Evolutionary conservation across 2,888 invertebrate genomes (phyloP), one percentile per base, ranked within the genome.

Genomic region (Dicycla oo): DNA sequence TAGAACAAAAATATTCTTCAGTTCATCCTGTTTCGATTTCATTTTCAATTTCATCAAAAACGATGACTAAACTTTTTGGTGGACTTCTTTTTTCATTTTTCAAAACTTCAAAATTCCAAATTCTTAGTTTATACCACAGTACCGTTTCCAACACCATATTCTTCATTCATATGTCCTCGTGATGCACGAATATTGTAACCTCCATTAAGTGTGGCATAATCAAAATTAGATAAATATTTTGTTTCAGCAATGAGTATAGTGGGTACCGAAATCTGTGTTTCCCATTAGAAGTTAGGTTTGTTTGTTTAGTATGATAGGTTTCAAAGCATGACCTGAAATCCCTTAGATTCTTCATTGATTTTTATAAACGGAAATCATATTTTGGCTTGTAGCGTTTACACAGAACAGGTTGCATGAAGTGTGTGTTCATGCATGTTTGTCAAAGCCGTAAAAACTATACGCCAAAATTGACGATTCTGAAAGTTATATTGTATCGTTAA

Each of bases 211-310:
- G 80, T 84, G 84, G 78, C 85, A 82, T 85, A 85, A 86, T 87
- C 83, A 73, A 88, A 91, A 89, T 86, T 88, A 86, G 78, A 90
- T 88, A 49, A 83, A 71, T 23, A 70, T 75, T 63, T 34, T 69
- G 88, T 89, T 85, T 74, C 84, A 88, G 84, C 95, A 95, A 95
- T 95, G 95, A 95, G 94, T 89, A 91, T 90, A 89, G 91, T 92
- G 93, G 93, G 92, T 94, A 94, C 94, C 92, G 82, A 85, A 65
- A 77, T 86, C 79, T 86, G 87, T 89, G 88, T 90, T 89, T 90
- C 90, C 87, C 87, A 86, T 91, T 94, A 93, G 92, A 80, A 82
- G 91, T 91, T 90, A 92, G 92, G 92, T 89, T 88, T 87, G 87
- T 84, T 89, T 88, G 87, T 86, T 81, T 86, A 84, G 85, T 60